phyloP scores from a whole-genome alignment of 2,113 vertebrate genomes.

The Dunckerocampus dactyliophorus region DNA sequence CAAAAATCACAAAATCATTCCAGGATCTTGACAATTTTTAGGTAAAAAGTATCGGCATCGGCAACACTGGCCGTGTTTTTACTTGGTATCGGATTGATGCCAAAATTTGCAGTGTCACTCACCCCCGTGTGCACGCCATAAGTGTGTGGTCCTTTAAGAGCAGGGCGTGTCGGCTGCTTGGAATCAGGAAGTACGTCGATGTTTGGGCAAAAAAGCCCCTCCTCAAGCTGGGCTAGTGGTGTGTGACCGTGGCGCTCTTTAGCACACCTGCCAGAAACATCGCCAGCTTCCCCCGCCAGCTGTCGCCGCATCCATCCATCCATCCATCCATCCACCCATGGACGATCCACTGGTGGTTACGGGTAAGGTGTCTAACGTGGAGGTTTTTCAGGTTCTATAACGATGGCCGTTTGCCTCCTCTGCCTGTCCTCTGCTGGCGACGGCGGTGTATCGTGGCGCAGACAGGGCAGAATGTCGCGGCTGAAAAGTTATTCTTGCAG shows the following conservation, averaged over 20 bases:
- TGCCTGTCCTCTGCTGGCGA: neutral
- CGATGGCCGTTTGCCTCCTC: too few species aligned
- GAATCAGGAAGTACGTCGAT: constrained; percentile 44
- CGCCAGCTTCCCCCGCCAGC: neutral
- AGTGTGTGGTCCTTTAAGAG: constrained; percentile 8
- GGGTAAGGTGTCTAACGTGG: neutral
- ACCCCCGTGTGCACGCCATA: too few species aligned
- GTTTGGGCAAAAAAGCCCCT: neutral
- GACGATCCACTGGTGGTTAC: constrained; percentile 3
- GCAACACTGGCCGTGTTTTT: too few species aligned
- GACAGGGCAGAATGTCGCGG: neutral
- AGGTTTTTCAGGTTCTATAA: neutral
- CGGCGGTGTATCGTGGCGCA: neutral
- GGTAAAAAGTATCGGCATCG: too few species aligned
- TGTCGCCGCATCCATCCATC: constrained; percentile 18
- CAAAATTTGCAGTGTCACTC: too few species aligned
- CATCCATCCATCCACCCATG: constrained; percentile 31
- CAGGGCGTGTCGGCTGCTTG: constrained; percentile 40
- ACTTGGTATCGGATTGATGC: too few species aligned
- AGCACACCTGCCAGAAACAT: neutral
- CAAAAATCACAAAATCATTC: too few species aligned
- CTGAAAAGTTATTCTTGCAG: neutral
- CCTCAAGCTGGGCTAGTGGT: neutral
- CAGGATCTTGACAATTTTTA: too few species aligned
- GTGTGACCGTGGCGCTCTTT: neutral